These are phyloP conservation scores for Bombus confusus DNA, from an alignment of 1,140 invertebrate genomes.

Conservation along the genomic window DNA sequence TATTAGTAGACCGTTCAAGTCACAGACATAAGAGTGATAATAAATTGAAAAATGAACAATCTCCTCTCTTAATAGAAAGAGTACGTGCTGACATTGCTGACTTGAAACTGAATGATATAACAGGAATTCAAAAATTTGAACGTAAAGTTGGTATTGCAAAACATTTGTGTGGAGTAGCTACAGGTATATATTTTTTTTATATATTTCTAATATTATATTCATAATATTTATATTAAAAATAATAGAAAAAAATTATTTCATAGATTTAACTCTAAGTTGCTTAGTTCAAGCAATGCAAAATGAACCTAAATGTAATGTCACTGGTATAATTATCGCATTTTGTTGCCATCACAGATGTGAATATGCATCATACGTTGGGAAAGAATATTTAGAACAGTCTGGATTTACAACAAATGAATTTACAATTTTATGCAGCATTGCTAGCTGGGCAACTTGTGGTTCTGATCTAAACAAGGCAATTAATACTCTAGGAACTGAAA, in stretches of 20 bases:
- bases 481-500: conserved; percentile 1
- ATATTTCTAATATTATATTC: background rate
- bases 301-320: conserved; percentile 74
- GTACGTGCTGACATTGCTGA: conserved; percentile 89
- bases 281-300: conserved; percentile 79
- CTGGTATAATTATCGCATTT: conserved; percentile 89
- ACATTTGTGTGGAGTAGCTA: conserved; percentile 93
- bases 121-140: conserved; percentile 79
- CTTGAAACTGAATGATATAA: conserved; percentile 85
- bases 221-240: background rate
- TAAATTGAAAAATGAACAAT: conserved; percentile 84
- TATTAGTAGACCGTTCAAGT: conserved; percentile 90
- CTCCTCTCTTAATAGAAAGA: conserved; percentile 82
- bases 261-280: conserved; percentile 89
- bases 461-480: conserved; percentile 75
- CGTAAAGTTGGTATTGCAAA: conserved; percentile 90
- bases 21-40: conserved; percentile 92
- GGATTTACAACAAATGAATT: conserved; percentile 87
- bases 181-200: conserved; percentile 82
- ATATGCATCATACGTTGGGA: conserved; percentile 88
- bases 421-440: conserved; percentile 89
- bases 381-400: conserved; percentile 83
- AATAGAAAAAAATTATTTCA: conserved; percentile 49
- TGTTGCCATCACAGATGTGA: conserved; percentile 94
- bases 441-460: conserved; percentile 93